A percentile compares a stretch with the other conserved stretches of the same genome.
phyloP scores from a whole-genome alignment of 2,113 vertebrate species.

The Macaca fascicularis region T2T-MFA8v1.1 NC_088391.1:67439501-67440000 shows the following conservation, averaged over 20 bases:
- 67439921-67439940: slow-evolving; percentile 1
- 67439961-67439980: not conserved
- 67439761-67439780: not conserved
- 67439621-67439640: slow-evolving; percentile 33
- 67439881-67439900: not conserved
- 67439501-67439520: not conserved
- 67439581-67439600: not conserved
- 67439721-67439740: slow-evolving; percentile 55
- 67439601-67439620: not conserved
- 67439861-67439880: slow-evolving; percentile 4
- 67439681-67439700: slow-evolving; percentile 43
- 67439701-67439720: slow-evolving; percentile 42
- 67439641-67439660: slow-evolving; percentile 38
- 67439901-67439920: not conserved
- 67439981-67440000: not conserved
- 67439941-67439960: not conserved
- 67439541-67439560: not conserved
- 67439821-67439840: slow-evolving; percentile 62
- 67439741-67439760: slow-evolving; percentile 55
- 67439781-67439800: slow-evolving; percentile 66
- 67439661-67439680: slow-evolving; percentile 32
- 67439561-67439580: not conserved
- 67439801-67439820: slow-evolving; percentile 43
- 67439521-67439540: not conserved
- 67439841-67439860: slow-evolving; percentile 41